Evolutionary conservation across 2,888 invertebrate genomes (phyloP).

Genomic region (Trachelus tabidus): DNA sequence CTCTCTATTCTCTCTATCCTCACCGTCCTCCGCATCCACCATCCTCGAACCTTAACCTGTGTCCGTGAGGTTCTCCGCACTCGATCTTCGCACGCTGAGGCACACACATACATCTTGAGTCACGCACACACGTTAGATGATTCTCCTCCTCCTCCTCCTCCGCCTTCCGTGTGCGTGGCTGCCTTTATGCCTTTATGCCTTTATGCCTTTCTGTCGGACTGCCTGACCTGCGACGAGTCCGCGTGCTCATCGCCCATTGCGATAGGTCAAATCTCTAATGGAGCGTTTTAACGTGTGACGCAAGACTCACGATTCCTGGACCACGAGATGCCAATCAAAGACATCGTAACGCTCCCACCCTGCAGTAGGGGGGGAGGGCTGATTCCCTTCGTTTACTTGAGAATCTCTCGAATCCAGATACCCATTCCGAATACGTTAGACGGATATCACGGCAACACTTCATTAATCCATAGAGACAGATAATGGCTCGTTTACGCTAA

Average conservation of each 20-base stretch:
- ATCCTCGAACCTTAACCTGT: not conserved
- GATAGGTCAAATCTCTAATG: constrained; percentile 31
- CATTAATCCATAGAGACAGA: not conserved
- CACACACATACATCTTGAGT: not conserved
- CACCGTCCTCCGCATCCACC: not conserved
- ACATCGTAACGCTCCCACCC: not conserved
- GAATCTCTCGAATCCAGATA: not conserved
- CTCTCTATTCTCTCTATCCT: not conserved
- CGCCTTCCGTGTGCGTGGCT: constrained; percentile 16
- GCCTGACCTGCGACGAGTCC: constrained; percentile 6
- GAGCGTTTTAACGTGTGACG: constrained; percentile 11
- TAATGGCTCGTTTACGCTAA: not conserved
- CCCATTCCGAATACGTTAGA: not conserved
- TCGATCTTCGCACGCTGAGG: not conserved
- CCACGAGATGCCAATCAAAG: constrained; percentile 1
- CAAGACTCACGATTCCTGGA: constrained; percentile 7
- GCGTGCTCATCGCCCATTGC: constrained; percentile 34
- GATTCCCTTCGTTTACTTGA: not conserved
- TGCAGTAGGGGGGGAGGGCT: not conserved
- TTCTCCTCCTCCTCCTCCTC: not conserved
- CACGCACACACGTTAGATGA: not conserved
- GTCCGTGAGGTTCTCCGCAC: not conserved
- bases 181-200: not conserved
- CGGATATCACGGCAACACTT: not conserved
- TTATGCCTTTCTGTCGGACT: not conserved